These are phyloP conservation scores for Terrapene triunguis DNA, from an alignment of 2,113 vertebrate genomes.

Conservation along the genomic window DNA sequence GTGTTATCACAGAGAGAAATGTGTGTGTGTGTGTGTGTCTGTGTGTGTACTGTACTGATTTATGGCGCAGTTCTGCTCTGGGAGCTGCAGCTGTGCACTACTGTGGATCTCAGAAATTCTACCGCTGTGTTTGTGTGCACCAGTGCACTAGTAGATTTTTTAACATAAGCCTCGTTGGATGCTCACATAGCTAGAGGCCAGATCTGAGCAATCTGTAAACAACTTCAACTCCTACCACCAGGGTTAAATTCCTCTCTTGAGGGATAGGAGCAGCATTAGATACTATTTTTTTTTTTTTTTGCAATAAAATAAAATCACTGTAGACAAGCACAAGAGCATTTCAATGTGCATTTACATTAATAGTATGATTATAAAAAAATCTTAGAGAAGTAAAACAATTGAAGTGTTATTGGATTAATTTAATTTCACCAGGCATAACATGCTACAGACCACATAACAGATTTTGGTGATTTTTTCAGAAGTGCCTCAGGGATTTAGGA, in stretches of 20 bases:
- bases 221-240: neutral
- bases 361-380: too few relatives aligned
- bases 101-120: neutral
- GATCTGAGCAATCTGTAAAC: neutral
- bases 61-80: neutral
- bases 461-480: too few relatives aligned
- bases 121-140: neutral
- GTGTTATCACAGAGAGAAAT: neutral
- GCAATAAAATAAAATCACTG: neutral
- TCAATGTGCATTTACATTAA: too few relatives aligned
- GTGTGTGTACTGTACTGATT: neutral
- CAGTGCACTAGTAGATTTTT: neutral
- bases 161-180: too few relatives aligned
- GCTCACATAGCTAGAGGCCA: neutral
- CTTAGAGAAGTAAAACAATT: too few relatives aligned
- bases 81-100: neutral
- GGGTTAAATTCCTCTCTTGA: neutral
- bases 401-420: too few relatives aligned
- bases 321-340: neutral
- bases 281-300: neutral
- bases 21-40: too few relatives aligned
- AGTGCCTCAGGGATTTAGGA: too few relatives aligned
- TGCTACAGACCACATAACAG: too few relatives aligned
- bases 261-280: neutral
- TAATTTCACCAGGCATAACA: too few relatives aligned